These are phyloP conservation scores for Cydia pomonella DNA, from an alignment of 1,140 invertebrate genomes.

Conservation along the genomic window DNA sequence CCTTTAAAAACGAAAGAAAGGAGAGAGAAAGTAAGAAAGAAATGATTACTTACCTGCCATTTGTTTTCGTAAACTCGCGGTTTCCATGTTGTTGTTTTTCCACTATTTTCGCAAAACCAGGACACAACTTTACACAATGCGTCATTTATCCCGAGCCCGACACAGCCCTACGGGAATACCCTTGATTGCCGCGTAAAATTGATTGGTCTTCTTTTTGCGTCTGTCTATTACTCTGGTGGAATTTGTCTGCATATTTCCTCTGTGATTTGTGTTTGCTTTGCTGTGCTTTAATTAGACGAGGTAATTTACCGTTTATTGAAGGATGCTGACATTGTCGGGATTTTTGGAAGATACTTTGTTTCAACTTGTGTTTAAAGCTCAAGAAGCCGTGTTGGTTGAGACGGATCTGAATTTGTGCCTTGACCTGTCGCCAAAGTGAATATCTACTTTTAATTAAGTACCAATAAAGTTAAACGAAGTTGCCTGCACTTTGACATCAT, in stretches of 20 bases:
- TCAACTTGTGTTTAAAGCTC: no score
- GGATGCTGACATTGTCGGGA: not conserved
- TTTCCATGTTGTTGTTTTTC: not conserved
- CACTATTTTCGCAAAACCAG: not conserved
- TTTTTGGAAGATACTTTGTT: no score
- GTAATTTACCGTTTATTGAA: conserved; percentile 12
- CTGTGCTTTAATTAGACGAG: not conserved
- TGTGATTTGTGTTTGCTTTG: conserved; percentile 19
- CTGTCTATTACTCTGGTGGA: conserved; percentile 25
- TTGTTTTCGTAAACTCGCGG: not conserved
- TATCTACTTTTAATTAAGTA: no score
- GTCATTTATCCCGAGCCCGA: not conserved
- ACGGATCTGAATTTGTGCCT: no score
- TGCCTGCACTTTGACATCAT: no score
- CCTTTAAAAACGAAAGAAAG: no score
- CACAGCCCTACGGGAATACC: not conserved
- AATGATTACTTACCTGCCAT: no score
- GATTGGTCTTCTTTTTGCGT: conserved; percentile 29
- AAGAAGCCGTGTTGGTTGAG: no score
- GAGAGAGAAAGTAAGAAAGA: no score
- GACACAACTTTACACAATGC: not conserved
- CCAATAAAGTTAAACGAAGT: no score
- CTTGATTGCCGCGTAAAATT: conserved; percentile 32
- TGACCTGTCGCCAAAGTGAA: no score
- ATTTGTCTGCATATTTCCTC: conserved; percentile 28